These are phyloP conservation scores for Pollenia griseotomentosa DNA, from an alignment of 2,888 invertebrate genomes.

Conservation along the genomic window DNA sequence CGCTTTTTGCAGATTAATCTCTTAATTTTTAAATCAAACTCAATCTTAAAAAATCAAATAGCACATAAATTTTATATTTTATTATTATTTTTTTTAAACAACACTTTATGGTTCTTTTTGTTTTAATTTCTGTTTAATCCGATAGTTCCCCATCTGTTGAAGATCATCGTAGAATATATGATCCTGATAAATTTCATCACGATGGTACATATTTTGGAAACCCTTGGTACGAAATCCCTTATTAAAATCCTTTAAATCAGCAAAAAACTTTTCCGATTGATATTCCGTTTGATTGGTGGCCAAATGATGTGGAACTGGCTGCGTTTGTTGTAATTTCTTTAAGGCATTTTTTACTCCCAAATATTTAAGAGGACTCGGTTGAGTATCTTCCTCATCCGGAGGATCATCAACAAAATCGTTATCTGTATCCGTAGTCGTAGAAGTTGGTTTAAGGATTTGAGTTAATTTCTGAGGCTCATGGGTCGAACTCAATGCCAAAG, in stretches of 20 bases:
- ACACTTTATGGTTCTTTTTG: constrained; percentile 79
- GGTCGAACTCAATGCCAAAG: constrained; percentile 34
- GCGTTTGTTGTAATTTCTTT: constrained; percentile 46
- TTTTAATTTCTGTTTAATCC: constrained; percentile 87
- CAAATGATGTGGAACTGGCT: not conserved
- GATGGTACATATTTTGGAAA: constrained; percentile 93
- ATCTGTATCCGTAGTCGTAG: not conserved
- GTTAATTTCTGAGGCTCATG: constrained; percentile 27
- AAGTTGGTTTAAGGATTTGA: not conserved
- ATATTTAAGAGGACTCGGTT: constrained; percentile 67
- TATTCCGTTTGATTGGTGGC: not conserved
- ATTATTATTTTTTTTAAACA: not conserved
- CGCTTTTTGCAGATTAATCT: too few species aligned
- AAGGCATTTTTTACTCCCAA: constrained; percentile 62
- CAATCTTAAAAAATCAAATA: too few species aligned
- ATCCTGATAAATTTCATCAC: constrained; percentile 93
- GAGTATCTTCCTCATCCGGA: constrained; percentile 21
- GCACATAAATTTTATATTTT: not conserved
- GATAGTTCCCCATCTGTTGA: constrained; percentile 91
- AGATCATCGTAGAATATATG: constrained; percentile 95
- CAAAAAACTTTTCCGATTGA: constrained; percentile 84
- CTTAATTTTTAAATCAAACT: too few species aligned
- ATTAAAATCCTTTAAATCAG: constrained; percentile 91
- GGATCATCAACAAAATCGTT: constrained; percentile 26
- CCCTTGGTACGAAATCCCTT: constrained; percentile 92